These are phyloP conservation scores for Ophion slaviceki DNA, from an alignment of 2,888 invertebrate genomes.

Conservation along the genomic window DNA sequence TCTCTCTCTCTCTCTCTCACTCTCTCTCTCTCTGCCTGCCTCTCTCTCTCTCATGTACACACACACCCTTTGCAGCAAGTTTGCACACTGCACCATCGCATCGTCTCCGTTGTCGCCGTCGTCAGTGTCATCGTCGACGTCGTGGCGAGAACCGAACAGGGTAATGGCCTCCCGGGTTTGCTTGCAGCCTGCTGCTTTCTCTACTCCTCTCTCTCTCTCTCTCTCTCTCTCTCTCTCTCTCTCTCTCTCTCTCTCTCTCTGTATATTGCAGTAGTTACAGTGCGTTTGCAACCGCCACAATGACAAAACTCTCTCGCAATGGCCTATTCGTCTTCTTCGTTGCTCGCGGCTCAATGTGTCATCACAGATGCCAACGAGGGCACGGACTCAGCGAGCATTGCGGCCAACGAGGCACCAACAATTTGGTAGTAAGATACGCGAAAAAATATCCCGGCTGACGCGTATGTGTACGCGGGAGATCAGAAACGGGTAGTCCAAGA, in stretches of 20 bases:
- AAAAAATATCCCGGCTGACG: no score
- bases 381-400: not conserved
- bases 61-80: constrained; percentile 44
- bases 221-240: no score
- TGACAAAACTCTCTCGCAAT: constrained; percentile 19
- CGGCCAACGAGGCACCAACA: not conserved
- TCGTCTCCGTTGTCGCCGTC: constrained; percentile 46
- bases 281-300: constrained; percentile 42
- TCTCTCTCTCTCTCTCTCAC: not conserved
- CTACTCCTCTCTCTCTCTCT: not conserved
- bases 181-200: constrained; percentile 29
- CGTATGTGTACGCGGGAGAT: not conserved
- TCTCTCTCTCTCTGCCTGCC: not conserved
- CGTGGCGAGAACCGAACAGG: constrained; percentile 60
- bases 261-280: constrained; percentile 52
- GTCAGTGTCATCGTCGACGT: constrained; percentile 36
- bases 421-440: constrained; percentile 3
- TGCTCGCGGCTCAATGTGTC: constrained; percentile 28
- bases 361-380: constrained; percentile 28
- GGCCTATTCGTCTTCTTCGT: not conserved
- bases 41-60: not conserved
- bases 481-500: not conserved
- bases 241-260: no score
- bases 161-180: constrained; percentile 73
- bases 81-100: constrained; percentile 79